Conservation (phyloP, 2,888 invertebrate species). For the Meiosimyza platycephala region DNA sequence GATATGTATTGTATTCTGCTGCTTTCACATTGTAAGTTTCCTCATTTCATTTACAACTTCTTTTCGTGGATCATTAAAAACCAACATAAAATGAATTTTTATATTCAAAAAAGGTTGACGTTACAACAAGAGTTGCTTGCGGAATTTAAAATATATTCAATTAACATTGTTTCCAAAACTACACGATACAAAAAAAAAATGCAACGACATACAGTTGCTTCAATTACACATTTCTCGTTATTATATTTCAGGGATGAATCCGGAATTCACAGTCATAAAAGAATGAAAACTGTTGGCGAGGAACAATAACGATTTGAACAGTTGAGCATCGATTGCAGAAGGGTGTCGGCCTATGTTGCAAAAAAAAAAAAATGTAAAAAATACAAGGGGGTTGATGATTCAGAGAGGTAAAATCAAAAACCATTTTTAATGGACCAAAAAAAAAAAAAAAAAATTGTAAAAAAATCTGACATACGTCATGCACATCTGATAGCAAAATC, state of each 20-base stretch:
- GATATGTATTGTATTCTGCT: too few species aligned
- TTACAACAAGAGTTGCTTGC: too few species aligned
- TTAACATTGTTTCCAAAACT: conserved; percentile 7
- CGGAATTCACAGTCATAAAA: not conserved
- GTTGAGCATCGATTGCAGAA: too few species aligned
- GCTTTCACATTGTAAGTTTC: too few species aligned
- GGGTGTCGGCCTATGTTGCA: not conserved
- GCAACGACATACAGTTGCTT: not conserved
- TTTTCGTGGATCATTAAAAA: too few species aligned
- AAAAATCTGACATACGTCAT: conserved; percentile 16
- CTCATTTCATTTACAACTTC: too few species aligned
- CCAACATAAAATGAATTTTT: too few species aligned
- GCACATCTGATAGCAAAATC: conserved; percentile 35
- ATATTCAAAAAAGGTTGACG: too few species aligned
- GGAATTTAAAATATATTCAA: not conserved
- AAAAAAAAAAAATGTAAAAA: not conserved
- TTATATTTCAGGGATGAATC: not conserved
- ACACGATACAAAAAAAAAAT: not conserved
- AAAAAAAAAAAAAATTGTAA: not conserved
- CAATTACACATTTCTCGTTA: not conserved
- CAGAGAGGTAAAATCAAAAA: not conserved
- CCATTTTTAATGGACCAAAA: not conserved
- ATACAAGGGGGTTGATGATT: too few species aligned
- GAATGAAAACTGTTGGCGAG: not conserved
- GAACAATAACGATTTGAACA: conserved; percentile 4